Evolutionary conservation across 1,140 invertebrate genomes (phyloP).

Genomic region (Papilio polyxenes): DNA sequence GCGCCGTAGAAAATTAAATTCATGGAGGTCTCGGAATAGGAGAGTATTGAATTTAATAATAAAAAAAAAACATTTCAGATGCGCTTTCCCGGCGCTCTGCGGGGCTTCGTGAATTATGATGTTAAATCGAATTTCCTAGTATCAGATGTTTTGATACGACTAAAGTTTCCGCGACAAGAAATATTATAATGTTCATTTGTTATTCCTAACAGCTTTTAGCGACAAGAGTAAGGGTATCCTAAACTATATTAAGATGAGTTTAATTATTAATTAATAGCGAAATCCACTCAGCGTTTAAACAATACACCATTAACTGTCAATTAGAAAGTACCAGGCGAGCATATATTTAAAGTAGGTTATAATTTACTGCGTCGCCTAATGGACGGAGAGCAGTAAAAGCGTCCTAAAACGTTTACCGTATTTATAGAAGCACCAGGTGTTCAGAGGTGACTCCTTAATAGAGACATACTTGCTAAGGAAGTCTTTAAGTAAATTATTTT

Average conservation of each 20-base stretch:
- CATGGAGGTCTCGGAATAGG: slow-evolving; percentile 59
- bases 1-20: slow-evolving; percentile 72
- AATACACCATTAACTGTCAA: slow-evolving; percentile 50
- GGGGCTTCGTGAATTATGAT: slow-evolving; percentile 48
- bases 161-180: neutral
- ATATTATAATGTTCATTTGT: neutral
- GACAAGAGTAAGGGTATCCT: neutral
- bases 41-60: slow-evolving; percentile 54
- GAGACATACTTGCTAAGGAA: slow-evolving; percentile 54
- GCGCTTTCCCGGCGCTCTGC: slow-evolving; percentile 37
- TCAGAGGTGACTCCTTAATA: slow-evolving; percentile 64
- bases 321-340: slow-evolving; percentile 61
- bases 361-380: slow-evolving; percentile 74
- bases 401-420: slow-evolving; percentile 68
- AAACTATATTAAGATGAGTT: slow-evolving; percentile 28
- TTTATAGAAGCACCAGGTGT: slow-evolving; percentile 76
- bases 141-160: slow-evolving; percentile 13
- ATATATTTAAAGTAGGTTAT: slow-evolving; percentile 64
- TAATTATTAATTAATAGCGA: slow-evolving; percentile 36
- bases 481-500: slow-evolving; percentile 31
- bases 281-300: slow-evolving; percentile 40
- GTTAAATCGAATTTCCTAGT: slow-evolving; percentile 45
- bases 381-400: slow-evolving; percentile 72
- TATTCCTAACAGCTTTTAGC: neutral
- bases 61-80: slow-evolving; percentile 45